These are phyloP conservation scores for Sinella curviseta DNA, from an alignment of 1,140 invertebrate species.

Conservation along the genomic window DNA sequence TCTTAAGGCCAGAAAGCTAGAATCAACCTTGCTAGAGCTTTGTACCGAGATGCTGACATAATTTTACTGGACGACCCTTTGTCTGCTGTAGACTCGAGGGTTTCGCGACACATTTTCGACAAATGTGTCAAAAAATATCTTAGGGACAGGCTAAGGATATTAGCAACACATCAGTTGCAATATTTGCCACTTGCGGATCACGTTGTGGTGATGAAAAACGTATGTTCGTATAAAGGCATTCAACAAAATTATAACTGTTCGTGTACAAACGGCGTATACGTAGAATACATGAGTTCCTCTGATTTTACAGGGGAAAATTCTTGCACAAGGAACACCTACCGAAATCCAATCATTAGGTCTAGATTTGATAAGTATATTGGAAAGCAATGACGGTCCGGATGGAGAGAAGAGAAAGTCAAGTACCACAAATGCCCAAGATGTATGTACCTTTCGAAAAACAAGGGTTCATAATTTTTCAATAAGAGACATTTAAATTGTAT, in stretches of 20 bases:
- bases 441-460: too few species aligned
- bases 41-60: slow-evolving; percentile 14
- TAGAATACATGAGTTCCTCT: background rate
- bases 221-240: background rate
- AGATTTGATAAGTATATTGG: slow-evolving; percentile 66
- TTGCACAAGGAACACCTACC: slow-evolving; percentile 61
- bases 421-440: background rate
- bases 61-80: slow-evolving; percentile 24
- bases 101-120: slow-evolving; percentile 24
- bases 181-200: slow-evolving; percentile 72
- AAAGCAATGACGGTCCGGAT: slow-evolving; percentile 49
- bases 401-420: slow-evolving; percentile 38
- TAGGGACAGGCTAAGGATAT: slow-evolving; percentile 57
- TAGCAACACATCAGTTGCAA: slow-evolving; percentile 83
- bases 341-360: slow-evolving; percentile 61
- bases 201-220: slow-evolving; percentile 75
- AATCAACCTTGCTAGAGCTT: background rate
- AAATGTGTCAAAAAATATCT: slow-evolving; percentile 4
- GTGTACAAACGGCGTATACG: background rate
- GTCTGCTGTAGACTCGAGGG: slow-evolving; percentile 16
- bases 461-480: too few species aligned
- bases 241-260: background rate
- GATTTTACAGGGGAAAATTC: slow-evolving; percentile 53
- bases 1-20: slow-evolving; percentile 47
- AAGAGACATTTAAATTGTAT: too few species aligned